phyloP scores from a whole-genome alignment of 2,113 vertebrate genomes.

The Aleadryas rufinucha region DNA sequence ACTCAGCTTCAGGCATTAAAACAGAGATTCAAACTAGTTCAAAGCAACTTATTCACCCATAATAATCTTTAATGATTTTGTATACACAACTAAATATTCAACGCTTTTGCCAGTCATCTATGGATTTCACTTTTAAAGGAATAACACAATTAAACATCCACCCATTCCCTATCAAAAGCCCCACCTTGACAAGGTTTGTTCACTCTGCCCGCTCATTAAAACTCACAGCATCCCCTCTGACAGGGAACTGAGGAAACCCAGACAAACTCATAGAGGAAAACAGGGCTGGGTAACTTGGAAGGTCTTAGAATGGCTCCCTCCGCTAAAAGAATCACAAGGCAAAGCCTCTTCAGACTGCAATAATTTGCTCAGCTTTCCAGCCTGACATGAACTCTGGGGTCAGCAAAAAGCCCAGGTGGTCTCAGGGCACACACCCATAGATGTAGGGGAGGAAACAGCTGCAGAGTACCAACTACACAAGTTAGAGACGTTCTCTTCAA shows the following conservation, averaged over 20 bases:
- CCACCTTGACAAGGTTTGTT: background rate
- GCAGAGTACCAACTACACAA: background rate
- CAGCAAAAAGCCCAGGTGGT: background rate
- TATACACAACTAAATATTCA: background rate
- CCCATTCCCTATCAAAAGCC: background rate
- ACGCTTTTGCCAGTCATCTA: background rate
- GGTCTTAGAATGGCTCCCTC: background rate
- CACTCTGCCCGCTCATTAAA: background rate
- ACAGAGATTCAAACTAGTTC: background rate
- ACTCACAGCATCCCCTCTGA: background rate
- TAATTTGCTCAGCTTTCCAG: background rate
- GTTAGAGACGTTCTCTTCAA: background rate
- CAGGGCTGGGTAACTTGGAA: background rate
- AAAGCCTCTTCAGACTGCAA: background rate
- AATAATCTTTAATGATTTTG: background rate
- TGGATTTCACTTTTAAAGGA: background rate
- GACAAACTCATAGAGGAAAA: background rate
- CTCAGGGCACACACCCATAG: background rate
- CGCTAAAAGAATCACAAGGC: background rate
- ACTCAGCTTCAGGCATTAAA: background rate
- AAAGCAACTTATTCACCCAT: background rate
- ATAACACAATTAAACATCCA: background rate
- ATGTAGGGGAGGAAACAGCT: background rate
- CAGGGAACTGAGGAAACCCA: background rate
- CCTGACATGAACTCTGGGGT: background rate